Evolutionary conservation across 2,888 invertebrate genomes (phyloP).

Genomic region (Chrysolina americana): DNA sequence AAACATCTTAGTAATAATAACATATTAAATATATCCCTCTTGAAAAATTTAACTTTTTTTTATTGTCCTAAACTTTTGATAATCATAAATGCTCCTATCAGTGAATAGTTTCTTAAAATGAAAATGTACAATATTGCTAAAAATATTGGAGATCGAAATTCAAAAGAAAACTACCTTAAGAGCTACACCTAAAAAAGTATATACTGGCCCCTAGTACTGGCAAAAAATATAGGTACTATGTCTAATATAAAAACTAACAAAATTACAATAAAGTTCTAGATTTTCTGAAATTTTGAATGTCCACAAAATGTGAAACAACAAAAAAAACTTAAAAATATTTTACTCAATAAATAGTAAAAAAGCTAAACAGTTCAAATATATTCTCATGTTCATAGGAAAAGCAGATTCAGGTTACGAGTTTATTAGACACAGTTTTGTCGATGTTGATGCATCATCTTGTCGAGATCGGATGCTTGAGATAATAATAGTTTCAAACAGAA

Average conservation of each 20-base stretch:
- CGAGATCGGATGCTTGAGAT: neutral
- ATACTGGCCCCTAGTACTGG: conserved; percentile 65
- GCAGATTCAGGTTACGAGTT: neutral
- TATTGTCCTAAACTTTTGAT: conserved; percentile 46
- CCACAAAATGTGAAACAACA: neutral
- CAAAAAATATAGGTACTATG: conserved; percentile 51
- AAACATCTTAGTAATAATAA: conserved; percentile 59
- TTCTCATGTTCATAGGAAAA: neutral
- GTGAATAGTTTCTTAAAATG: conserved; percentile 38
- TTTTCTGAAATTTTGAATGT: neutral
- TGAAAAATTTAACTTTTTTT: conserved; percentile 53
- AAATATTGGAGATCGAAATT: conserved; percentile 50
- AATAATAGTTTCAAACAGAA: neutral
- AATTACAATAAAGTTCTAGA: neutral
- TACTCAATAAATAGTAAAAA: too few species aligned
- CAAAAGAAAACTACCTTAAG: conserved; percentile 38
- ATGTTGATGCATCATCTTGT: neutral
- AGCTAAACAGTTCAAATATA: too few species aligned
- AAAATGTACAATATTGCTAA: conserved; percentile 43
- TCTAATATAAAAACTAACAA: neutral
- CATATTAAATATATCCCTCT: conserved; percentile 59
- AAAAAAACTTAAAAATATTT: neutral
- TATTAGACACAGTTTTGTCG: neutral
- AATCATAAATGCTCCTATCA: conserved; percentile 47
- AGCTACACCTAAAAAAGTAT: conserved; percentile 49